Percentiles rank a stretch among this genome's conserved stretches.
Evolutionary conservation across 2,113 vertebrate species (phyloP).

Genomic region (Arenaria interpres): DNA sequence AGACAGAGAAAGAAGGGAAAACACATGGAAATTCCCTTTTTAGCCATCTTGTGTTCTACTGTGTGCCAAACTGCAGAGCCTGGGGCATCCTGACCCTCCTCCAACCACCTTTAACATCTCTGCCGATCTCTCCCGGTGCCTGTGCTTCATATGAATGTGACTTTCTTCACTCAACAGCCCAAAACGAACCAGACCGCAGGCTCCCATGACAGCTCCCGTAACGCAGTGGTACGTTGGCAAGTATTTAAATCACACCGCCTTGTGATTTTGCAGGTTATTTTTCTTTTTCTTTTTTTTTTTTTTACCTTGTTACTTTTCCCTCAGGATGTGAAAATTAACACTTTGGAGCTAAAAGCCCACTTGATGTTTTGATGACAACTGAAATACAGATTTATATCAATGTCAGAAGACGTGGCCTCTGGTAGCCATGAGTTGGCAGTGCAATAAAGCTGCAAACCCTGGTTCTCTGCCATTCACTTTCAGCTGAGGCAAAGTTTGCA

Average conservation of each 20-base stretch:
- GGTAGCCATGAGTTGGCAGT: rapidly evolving
- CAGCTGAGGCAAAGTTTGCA: neutral
- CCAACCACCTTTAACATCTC: neutral
- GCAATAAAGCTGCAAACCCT: neutral
- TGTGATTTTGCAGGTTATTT: neutral
- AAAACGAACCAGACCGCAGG: neutral
- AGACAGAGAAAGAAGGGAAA: neutral
- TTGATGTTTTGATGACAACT: neutral
- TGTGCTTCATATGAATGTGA: neutral
- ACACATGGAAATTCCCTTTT: neutral
- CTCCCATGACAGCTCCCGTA: neutral
- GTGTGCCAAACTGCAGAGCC: neutral
- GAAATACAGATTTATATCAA: neutral
- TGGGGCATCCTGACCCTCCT: neutral
- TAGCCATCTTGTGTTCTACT: neutral
- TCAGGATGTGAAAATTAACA: neutral
- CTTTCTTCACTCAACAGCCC: neutral
- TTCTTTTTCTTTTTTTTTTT: neutral
- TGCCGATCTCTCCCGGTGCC: neutral
- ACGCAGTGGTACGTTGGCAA: neutral
- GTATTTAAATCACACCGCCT: neutral
- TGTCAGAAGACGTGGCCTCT: neutral
- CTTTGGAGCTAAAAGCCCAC: neutral
- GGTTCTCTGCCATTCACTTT: neutral
- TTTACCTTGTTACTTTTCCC: neutral